These are phyloP conservation scores for Nycticryphes semicollaris DNA, from an alignment of 2,113 vertebrate species.

Conservation along the genomic window DNA sequence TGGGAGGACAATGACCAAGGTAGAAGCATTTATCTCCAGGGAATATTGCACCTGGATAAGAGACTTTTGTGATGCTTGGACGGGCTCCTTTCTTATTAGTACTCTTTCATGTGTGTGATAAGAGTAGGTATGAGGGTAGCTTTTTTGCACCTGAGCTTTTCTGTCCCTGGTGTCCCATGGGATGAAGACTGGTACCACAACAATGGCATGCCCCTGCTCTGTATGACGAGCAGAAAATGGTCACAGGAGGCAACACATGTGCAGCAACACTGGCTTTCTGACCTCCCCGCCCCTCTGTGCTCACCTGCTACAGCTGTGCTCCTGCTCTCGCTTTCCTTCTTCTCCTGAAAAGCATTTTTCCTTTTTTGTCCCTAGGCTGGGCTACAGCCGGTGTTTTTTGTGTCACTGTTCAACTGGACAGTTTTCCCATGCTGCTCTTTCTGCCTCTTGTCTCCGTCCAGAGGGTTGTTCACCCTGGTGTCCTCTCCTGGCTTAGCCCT, in stretches of 20 bases:
- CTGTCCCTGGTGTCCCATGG: background rate
- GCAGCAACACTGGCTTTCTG: background rate
- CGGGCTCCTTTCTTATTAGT: background rate
- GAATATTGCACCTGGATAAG: background rate
- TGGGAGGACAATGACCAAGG: background rate
- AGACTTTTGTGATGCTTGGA: background rate
- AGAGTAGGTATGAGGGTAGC: background rate
- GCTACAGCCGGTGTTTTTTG: constrained; percentile 1
- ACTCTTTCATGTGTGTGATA: background rate
- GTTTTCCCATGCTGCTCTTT: background rate
- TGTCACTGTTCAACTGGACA: background rate
- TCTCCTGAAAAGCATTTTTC: background rate
- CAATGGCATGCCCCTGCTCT: rapidly evolving
- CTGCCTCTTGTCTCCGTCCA: background rate
- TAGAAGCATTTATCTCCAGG: background rate
- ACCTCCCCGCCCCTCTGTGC: rapidly evolving
- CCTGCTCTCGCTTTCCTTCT: background rate
- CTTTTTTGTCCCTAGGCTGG: background rate
- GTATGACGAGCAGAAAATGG: rapidly evolving
- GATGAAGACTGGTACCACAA: background rate
- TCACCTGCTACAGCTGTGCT: background rate
- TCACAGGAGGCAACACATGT: rapidly evolving
- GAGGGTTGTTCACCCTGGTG: background rate
- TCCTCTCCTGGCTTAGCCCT: background rate
- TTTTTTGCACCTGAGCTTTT: background rate